Conservation (phyloP, 2,888 invertebrate species). For the Drosophila mimetica region DNA sequence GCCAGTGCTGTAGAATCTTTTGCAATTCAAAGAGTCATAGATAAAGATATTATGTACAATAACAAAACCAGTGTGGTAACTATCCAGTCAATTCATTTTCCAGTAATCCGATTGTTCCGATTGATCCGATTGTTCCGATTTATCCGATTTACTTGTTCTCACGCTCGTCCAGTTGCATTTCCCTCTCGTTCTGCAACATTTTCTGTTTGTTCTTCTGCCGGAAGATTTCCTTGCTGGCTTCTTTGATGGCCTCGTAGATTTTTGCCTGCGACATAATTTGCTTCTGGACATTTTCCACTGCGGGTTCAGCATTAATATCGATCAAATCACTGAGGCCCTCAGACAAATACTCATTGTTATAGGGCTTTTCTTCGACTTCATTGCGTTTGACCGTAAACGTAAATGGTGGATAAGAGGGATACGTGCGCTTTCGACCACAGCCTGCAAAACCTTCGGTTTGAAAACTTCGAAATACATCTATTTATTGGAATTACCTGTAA, state of each 20-base stretch:
- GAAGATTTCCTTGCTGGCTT: slow-evolving; percentile 89
- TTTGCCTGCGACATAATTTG: slow-evolving; percentile 91
- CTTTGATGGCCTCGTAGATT: slow-evolving; percentile 91
- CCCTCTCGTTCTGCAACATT: slow-evolving; percentile 61
- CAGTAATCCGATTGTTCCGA: slow-evolving; percentile 2
- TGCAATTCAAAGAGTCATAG: slow-evolving; percentile 21
- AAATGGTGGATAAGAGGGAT: slow-evolving; percentile 76
- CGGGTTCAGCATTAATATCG: slow-evolving; percentile 89
- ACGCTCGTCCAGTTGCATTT: slow-evolving; percentile 52
- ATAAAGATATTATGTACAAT: slow-evolving; percentile 40
- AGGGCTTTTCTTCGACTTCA: slow-evolving; percentile 84
- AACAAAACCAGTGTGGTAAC: slow-evolving; percentile 41
- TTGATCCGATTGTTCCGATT: slow-evolving; percentile 2
- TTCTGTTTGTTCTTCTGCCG: slow-evolving; percentile 86
- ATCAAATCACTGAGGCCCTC: slow-evolving; percentile 88
- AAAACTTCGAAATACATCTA: not conserved
- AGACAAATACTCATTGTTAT: slow-evolving; percentile 85
- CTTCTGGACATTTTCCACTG: slow-evolving; percentile 90
- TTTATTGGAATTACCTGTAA: slow-evolving; percentile 87
- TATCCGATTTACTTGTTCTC: slow-evolving; percentile 57
- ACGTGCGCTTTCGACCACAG: slow-evolving; percentile 89
- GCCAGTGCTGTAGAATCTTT: slow-evolving; percentile 41
- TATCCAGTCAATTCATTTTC: slow-evolving; percentile 17
- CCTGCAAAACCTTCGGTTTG: slow-evolving; percentile 84
- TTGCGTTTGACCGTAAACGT: slow-evolving; percentile 76